phyloP scores from a whole-genome alignment of 2,888 invertebrate species.

The Patella pellucida region DNA sequence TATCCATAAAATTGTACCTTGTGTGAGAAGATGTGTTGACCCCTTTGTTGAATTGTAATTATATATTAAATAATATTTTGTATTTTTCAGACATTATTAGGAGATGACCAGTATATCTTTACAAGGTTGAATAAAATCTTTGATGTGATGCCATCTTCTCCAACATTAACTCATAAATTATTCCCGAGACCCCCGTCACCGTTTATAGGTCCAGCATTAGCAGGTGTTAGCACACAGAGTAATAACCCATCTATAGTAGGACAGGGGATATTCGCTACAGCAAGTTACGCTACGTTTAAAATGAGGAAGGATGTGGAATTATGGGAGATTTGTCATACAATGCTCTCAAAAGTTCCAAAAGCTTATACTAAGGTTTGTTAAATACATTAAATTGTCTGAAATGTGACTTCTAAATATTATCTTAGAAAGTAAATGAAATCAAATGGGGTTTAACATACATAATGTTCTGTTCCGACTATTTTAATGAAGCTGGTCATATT shows the following conservation, averaged over 20 bases:
- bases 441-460: neutral
- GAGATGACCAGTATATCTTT: constrained; percentile 71
- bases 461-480: no score
- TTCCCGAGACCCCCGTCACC: constrained; percentile 68
- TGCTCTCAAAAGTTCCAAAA: constrained; percentile 67
- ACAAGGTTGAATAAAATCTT: constrained; percentile 68
- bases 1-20: no score
- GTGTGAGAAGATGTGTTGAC: no score
- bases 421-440: no score
- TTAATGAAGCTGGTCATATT: no score
- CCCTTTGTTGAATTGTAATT: no score
- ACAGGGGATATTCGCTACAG: constrained; percentile 66
- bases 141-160: constrained; percentile 67
- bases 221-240: constrained; percentile 63
- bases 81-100: constrained; percentile 63
- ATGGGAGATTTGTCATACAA: constrained; percentile 67
- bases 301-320: constrained; percentile 68
- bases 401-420: neutral
- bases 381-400: neutral
- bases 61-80: neutral
- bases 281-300: constrained; percentile 63
- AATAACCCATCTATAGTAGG: constrained; percentile 61
- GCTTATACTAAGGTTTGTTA: constrained; percentile 64
- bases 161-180: constrained; percentile 64
- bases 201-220: constrained; percentile 63